Percentiles rank a stretch among this genome's conserved stretches.
Evolutionary conservation across 2,113 vertebrate species (phyloP).

Genomic region (Peromyscus californicus): DNA sequence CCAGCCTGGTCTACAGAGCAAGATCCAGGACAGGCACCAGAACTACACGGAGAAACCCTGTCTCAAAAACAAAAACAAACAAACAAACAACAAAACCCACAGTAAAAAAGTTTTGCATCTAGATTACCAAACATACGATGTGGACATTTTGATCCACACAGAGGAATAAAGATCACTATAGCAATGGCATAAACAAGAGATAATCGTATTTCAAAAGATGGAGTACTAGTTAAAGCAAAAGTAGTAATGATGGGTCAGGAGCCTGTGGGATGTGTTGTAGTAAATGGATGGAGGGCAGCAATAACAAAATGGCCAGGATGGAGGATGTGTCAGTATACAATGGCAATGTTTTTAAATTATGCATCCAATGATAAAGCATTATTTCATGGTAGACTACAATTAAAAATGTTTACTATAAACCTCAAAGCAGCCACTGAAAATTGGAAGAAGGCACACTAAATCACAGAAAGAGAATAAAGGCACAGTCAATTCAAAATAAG

Average conservation of each 20-base stretch:
- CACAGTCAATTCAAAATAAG: not conserved
- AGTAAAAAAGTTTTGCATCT: not conserved
- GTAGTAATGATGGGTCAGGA: not conserved
- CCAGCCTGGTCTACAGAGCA: too few species aligned
- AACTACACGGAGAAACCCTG: too few species aligned
- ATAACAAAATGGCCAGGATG: not conserved
- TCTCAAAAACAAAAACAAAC: too few species aligned
- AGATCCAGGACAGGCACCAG: too few species aligned
- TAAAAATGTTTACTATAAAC: not conserved
- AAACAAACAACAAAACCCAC: too few species aligned
- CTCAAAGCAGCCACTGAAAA: not conserved
- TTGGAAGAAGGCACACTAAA: not conserved
- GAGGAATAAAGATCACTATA: not conserved
- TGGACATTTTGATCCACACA: not conserved
- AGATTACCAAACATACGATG: not conserved
- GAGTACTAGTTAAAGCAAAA: not conserved
- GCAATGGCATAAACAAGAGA: not conserved
- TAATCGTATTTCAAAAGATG: not conserved
- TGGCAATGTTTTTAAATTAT: not conserved
- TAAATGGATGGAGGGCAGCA: not conserved
- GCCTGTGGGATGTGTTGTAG: too few species aligned
- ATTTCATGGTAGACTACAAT: not conserved
- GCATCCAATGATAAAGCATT: not conserved
- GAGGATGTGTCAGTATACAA: not conserved
- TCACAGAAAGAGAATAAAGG: not conserved